These are phyloP conservation scores for Muricea muricata DNA, from an alignment of 92 coral and sea anemone genomes.

Conservation along the genomic window DNA sequence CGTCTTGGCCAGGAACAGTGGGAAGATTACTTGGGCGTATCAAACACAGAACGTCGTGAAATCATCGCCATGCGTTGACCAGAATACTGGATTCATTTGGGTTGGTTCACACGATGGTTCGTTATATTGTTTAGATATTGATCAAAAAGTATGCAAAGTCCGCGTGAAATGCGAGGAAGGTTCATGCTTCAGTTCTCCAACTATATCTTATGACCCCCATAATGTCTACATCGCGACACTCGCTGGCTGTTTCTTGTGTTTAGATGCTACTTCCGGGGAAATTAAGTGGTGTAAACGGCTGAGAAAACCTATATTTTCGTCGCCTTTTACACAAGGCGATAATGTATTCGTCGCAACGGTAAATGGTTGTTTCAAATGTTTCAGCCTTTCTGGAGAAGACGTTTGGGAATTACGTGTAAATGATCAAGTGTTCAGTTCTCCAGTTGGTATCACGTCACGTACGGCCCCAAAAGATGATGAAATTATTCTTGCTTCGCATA, in stretches of 20 bases:
- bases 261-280: constrained; percentile 56
- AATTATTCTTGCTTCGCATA: constrained; percentile 81
- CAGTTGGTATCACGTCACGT: not conserved
- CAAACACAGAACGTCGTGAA: constrained; percentile 85
- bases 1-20: constrained; percentile 70
- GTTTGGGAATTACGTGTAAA: constrained; percentile 73
- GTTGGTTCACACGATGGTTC: constrained; percentile 93
- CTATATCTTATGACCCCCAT: constrained; percentile 61
- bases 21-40: constrained; percentile 74
- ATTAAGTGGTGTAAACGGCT: constrained; percentile 75
- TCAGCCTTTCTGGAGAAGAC: constrained; percentile 59
- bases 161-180: constrained; percentile 79
- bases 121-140: constrained; percentile 77
- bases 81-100: constrained; percentile 88
- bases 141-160: constrained; percentile 49
- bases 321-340: constrained; percentile 64
- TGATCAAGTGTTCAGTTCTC: constrained; percentile 78
- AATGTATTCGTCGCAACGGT: constrained; percentile 81
- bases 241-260: constrained; percentile 71
- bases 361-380: constrained; percentile 72
- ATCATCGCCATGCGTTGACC: constrained; percentile 87
- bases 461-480: not conserved
- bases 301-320: constrained; percentile 88
- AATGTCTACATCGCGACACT: constrained; percentile 79
- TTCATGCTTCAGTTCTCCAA: constrained; percentile 93